Base-by-base conservation (phyloP, 2,797 vertebrate genomes). In the Echiichthys vipera region DNA sequence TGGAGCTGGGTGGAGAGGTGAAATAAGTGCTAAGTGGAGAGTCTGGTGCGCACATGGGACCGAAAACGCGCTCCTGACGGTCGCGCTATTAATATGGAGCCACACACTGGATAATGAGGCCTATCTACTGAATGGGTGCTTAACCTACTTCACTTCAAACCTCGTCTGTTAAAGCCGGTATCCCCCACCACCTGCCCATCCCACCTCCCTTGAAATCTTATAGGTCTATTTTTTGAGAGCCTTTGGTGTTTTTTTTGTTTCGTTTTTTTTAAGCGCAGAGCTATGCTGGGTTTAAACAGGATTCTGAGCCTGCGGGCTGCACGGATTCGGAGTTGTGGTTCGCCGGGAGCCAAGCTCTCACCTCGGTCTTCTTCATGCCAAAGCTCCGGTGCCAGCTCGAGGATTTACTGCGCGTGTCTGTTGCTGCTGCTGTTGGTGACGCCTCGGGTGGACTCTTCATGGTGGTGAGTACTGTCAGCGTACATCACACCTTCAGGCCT, bases 361-460 rank as follows among this genome's bases (percentile, higher is more conserved):
- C 71, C 89, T 62, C 82, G 86, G 70, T 46, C 84, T 57, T 63
- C 86, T 71, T 81, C 91, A 13, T 86, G 86, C 80, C 93, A 91
- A 79, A 83, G 91, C 84, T 74, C 89, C 71, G 89, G 86, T 86
- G 73, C 94, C 87, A 89, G 90, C 46, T 94, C 94, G 46, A 93
- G 95, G 87, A 94, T 96, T 89, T 95, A 92, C 84, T 93, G 95
- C 71, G 94, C 95, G 69, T 93, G 96, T 87, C 85, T 95, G 80
- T 76, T 98, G 84, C 91, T 97, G 73, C 92, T 99, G 87, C 95
- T 98, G 84, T 92, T 96, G 76, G 92, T 98, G 76, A 96, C 97
- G 63, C 96, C 96, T 77, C 94, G 96, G 74, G 96, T 95, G 76
- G 96, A 98, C 83, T 96, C 96, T 42, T 98, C 97, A 45, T 98